Base-by-base conservation (phyloP, 2,113 vertebrate species). In the Lynx canadensis region DNA sequence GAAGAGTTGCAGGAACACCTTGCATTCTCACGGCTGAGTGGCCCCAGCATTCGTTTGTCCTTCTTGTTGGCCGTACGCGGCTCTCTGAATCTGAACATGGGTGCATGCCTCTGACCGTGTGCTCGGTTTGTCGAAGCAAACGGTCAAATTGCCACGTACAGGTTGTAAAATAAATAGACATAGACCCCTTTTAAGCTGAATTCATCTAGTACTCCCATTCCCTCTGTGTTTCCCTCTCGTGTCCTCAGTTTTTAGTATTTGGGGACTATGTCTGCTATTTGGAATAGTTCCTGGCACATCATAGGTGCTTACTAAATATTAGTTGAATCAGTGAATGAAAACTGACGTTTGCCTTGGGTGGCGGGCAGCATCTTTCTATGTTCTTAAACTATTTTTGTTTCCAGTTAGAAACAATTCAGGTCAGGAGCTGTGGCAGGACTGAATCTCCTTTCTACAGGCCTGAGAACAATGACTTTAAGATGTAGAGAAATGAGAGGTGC, bases 261-360 rank as follows among this genome's bases (percentile, higher is more conserved):
- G 52, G 33, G 66, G 45, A 60, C 55, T 27, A 25, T 45, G 33
- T 92, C 57, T 94, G 55, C 92, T 79, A 19, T 94, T 97, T 97
- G 76, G 86, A 94, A 76, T 82, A 55, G 55, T 89, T 57, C 68
- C 73, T 89, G 78, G 60, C 60, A 68, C 41, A 91, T 38, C 85
- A 45, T 94, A 95, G 87, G 45, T 92, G 68, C 82, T 89, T 91
- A 79, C n/a, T 96, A 85, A 68, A 55, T 91, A 94, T n/a, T 71
- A 71, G 48, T 71, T 91, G 65, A 88, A n/a, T 87, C 76, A 95
- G 76, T 76, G 57, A 86, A 65, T 83, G 74, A 74, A 94, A 91
- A 88, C 57, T 74, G 57, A 84, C 65, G 66, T 97, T 94, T 92
- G 81, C n/a, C 16, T 73, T 45, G 36, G 83, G 55, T 41, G 36